Conservation (phyloP, 2,888 invertebrate species). For the Zaprionus obscuricornis region DNA sequence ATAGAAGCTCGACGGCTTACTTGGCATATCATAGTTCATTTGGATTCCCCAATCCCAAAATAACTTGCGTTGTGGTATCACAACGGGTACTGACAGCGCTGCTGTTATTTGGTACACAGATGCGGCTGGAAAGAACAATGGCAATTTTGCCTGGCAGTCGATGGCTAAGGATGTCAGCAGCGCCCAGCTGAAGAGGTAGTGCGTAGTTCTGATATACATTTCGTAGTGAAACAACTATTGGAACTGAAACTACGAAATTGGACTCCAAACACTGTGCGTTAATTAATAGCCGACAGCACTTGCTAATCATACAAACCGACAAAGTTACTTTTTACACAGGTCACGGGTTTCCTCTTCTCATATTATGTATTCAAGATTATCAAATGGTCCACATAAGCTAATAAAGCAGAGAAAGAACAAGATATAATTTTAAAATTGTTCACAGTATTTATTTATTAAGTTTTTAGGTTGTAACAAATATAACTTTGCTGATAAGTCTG, state of each 20-base stretch:
- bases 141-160: slow-evolving; percentile 24
- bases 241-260: background rate
- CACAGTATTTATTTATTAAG: slow-evolving; percentile 4
- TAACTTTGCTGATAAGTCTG: slow-evolving; percentile 59
- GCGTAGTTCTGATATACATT: slow-evolving; percentile 40
- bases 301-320: slow-evolving; percentile 74
- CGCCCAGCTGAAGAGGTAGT: slow-evolving; percentile 25
- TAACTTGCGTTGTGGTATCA: slow-evolving; percentile 63
- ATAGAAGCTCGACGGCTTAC: slow-evolving; percentile 64
- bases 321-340: too few relatives aligned
- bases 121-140: slow-evolving; percentile 48
- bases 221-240: slow-evolving; percentile 28
- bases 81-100: slow-evolving; percentile 73
- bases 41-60: slow-evolving; percentile 80
- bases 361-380: too few relatives aligned
- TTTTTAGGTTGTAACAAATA: slow-evolving; percentile 37
- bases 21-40: slow-evolving; percentile 77
- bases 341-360: too few relatives aligned
- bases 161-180: slow-evolving; percentile 17
- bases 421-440: slow-evolving; percentile 29
- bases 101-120: slow-evolving; percentile 68
- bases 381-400: too few relatives aligned
- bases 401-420: too few relatives aligned
- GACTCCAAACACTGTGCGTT: slow-evolving; percentile 21
- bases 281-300: slow-evolving; percentile 31